These are phyloP conservation scores for Luehdorfia chinensis DNA, from an alignment of 1,140 invertebrate genomes.

Conservation along the genomic window DNA sequence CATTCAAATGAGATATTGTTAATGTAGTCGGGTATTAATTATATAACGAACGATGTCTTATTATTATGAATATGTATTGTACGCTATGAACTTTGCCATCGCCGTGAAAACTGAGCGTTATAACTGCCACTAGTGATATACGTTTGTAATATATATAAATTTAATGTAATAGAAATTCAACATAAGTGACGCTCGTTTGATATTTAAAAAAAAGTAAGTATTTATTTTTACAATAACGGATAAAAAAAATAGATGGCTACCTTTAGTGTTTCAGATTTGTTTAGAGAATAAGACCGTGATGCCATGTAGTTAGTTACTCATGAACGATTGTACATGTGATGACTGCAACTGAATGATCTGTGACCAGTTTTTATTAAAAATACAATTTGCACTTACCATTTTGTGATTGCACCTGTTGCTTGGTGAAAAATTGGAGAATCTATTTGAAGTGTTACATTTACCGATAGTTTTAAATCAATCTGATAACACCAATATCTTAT, in stretches of 20 bases:
- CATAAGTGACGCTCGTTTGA: constrained; percentile 50
- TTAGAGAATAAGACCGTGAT: constrained; percentile 35
- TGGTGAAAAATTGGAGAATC: too few relatives aligned
- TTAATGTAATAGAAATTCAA: constrained; percentile 39
- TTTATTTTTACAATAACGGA: constrained; percentile 50
- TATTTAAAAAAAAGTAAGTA: constrained; percentile 28
- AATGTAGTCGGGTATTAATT: constrained; percentile 20
- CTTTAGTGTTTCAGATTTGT: constrained; percentile 35
- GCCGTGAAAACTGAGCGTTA: constrained; percentile 57
- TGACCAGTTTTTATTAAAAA: constrained; percentile 13
- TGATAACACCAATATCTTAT: constrained; percentile 11
- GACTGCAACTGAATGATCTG: constrained; percentile 26
- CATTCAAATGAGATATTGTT: constrained; percentile 9
- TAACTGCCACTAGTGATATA: constrained; percentile 72
- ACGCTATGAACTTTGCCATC: constrained; percentile 24
- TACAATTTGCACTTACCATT: background rate
- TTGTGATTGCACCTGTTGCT: background rate
- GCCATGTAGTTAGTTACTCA: constrained; percentile 22
- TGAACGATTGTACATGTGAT: background rate
- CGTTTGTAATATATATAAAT: constrained; percentile 62
- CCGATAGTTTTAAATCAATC: constrained; percentile 1
- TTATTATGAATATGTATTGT: background rate
- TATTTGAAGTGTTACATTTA: background rate
- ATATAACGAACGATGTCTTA: too few relatives aligned
- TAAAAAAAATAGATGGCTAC: constrained; percentile 38